These are phyloP conservation scores for Ruditapes philippinarum DNA, from an alignment of 1,140 invertebrate species.

Conservation along the genomic window DNA sequence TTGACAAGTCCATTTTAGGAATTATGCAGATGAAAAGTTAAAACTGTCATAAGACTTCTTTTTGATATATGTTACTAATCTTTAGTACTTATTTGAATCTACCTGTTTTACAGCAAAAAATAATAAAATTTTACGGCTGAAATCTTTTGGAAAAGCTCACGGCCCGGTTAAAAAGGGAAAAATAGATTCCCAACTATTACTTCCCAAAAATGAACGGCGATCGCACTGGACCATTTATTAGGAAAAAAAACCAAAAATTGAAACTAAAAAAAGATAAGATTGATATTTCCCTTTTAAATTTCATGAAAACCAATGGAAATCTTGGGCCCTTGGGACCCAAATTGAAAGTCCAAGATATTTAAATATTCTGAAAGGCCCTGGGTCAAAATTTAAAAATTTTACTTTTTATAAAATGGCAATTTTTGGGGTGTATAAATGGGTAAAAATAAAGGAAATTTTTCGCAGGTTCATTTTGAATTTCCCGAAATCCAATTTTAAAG, in stretches of 20 bases:
- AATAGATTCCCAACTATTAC: no score
- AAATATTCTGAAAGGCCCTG: constrained; percentile 81
- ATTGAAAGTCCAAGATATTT: constrained; percentile 75
- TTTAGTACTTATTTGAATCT: no score
- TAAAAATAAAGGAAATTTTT: constrained; percentile 67
- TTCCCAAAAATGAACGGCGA: constrained; percentile 83
- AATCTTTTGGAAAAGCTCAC: no score
- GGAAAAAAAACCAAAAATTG: constrained; percentile 75
- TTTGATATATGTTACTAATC: no score
- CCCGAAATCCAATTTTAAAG: constrained; percentile 79
- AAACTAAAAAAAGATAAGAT: constrained; percentile 74
- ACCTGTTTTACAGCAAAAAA: no score
- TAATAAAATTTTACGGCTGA: no score
- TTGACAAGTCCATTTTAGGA: no score
- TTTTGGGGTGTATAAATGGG: constrained; percentile 75
- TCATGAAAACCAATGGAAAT: constrained; percentile 75
- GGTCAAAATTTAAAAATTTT: constrained; percentile 77
- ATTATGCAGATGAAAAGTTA: no score
- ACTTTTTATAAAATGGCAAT: constrained; percentile 78
- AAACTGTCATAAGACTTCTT: no score
- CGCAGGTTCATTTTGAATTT: constrained; percentile 75
- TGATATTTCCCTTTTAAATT: constrained; percentile 80
- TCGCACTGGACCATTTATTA: constrained; percentile 76
- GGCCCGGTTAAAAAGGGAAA: no score
- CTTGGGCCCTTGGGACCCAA: constrained; percentile 77